Conservation (phyloP, 2,888 invertebrate genomes). For the Thelaira solivaga region DNA sequence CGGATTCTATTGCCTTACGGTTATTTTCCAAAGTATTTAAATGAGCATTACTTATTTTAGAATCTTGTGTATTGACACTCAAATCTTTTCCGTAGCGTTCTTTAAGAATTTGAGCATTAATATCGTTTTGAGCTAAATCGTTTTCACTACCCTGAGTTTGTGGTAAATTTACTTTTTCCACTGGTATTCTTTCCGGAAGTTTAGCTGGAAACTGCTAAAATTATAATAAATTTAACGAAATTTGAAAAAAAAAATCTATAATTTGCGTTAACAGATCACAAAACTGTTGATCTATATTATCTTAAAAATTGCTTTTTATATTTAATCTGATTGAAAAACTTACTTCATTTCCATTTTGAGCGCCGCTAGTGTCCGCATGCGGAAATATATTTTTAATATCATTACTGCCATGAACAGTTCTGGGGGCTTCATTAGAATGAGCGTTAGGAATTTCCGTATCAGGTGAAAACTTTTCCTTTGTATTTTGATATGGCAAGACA, state of each 20-base stretch:
- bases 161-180: conserved; percentile 67
- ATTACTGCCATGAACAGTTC: background rate
- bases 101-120: conserved; percentile 27
- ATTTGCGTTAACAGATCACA: too few relatives aligned
- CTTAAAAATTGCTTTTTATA: too few relatives aligned
- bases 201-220: conserved; percentile 35
- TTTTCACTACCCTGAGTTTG: conserved; percentile 62
- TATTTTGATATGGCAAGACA: conserved; percentile 9
- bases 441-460: background rate
- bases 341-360: conserved; percentile 45
- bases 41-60: conserved; percentile 63
- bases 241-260: too few relatives aligned
- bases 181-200: conserved; percentile 46
- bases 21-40: conserved; percentile 54
- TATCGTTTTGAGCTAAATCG: conserved; percentile 29
- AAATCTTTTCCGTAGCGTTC: conserved; percentile 51
- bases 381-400: conserved; percentile 14
- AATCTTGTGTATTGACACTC: conserved; percentile 54
- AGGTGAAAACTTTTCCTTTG: background rate
- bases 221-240: background rate
- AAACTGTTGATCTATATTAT: too few relatives aligned
- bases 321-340: background rate
- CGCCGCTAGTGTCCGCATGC: background rate
- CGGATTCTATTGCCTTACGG: conserved; percentile 66
- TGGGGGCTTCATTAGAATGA: background rate